These are phyloP conservation scores for Aphidius colemani DNA, from an alignment of 2,888 invertebrate genomes.

Conservation along the genomic window DNA sequence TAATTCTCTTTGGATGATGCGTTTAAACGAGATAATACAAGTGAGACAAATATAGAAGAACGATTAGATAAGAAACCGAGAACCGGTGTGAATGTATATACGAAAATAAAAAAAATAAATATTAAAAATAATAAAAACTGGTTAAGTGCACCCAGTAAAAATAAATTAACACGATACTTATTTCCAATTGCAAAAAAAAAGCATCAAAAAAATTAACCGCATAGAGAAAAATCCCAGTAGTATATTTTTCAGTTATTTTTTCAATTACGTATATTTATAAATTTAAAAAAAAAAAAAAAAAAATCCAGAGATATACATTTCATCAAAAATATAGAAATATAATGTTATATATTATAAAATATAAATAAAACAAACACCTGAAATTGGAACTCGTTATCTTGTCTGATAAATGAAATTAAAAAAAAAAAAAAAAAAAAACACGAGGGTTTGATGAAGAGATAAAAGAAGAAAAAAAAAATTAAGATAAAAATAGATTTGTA, in stretches of 20 bases:
- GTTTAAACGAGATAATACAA: slow-evolving; percentile 26
- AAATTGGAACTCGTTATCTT: too few species aligned
- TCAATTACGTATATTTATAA: too few species aligned
- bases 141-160: slow-evolving; percentile 11
- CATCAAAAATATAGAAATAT: background rate
- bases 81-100: slow-evolving; percentile 25
- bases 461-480: background rate
- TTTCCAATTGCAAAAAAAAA: background rate
- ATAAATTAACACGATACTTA: background rate
- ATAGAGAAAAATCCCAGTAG: too few species aligned
- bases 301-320: slow-evolving; percentile 1
- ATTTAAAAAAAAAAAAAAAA: slow-evolving; percentile 1
- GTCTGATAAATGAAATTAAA: background rate
- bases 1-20: slow-evolving; percentile 24
- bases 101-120: too few species aligned
- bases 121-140: slow-evolving; percentile 16
- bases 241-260: background rate
- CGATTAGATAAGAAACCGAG: slow-evolving; percentile 38
- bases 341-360: slow-evolving; percentile 1
- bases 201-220: background rate
- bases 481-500: background rate
- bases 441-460: background rate
- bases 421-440: background rate
- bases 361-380: background rate
- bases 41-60: slow-evolving; percentile 32